Evolutionary conservation across 2,797 vertebrate genomes (phyloP).

Genomic region (Macropodus opercularis): DNA sequence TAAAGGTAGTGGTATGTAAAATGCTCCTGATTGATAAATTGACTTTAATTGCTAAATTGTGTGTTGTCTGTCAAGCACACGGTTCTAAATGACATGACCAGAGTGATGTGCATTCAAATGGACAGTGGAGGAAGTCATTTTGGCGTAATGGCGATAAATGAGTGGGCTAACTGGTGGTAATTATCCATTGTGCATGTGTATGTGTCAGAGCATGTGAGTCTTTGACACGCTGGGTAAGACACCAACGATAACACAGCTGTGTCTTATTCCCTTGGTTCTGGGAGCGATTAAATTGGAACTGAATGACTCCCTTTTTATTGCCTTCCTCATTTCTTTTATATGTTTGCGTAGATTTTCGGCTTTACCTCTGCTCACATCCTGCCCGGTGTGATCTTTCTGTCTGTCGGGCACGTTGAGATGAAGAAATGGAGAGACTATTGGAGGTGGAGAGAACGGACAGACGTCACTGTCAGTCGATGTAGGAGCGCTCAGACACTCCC

Average conservation of each 20-base stretch:
- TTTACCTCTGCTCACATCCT: neutral
- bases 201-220: conserved; percentile 59
- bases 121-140: conserved; percentile 79
- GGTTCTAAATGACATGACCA: conserved; percentile 60
- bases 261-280: conserved; percentile 61
- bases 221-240: conserved; percentile 69
- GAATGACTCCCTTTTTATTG: conserved; percentile 51
- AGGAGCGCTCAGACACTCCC: conserved; percentile 72
- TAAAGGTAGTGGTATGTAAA: conserved; percentile 41
- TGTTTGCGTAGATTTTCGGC: conserved; percentile 18
- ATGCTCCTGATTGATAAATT: conserved; percentile 60
- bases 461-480: conserved; percentile 78
- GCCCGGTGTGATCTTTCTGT: conserved; percentile 26
- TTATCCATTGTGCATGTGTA: conserved; percentile 65
- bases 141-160: conserved; percentile 73
- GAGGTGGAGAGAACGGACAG: conserved; percentile 66
- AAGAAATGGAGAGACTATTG: conserved; percentile 46
- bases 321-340: conserved; percentile 16
- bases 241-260: conserved; percentile 80
- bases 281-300: conserved; percentile 63
- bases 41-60: conserved; percentile 65
- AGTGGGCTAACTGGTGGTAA: conserved; percentile 74
- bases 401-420: conserved; percentile 38
- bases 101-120: conserved; percentile 62
- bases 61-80: conserved; percentile 60